Percentiles rank a stretch among this genome's conserved stretches.
These are phyloP conservation scores for Fukomys damarensis DNA, from an alignment of 2,113 vertebrate genomes.

Conservation along the genomic window DNA sequence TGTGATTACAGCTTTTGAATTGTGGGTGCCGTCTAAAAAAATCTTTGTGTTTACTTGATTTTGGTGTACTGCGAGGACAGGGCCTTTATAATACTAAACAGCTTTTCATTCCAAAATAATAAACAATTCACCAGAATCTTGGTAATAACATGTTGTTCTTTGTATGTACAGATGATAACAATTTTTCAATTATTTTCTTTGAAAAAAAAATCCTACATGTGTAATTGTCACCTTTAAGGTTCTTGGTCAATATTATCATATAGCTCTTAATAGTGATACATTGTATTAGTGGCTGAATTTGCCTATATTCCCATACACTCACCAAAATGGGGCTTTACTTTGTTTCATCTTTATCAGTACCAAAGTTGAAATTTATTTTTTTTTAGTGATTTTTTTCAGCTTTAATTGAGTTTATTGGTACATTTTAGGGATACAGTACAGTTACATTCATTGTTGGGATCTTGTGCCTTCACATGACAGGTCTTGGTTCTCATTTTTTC, in stretches of 20 bases:
- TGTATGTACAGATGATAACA: neutral
- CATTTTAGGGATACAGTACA: too few relatives aligned
- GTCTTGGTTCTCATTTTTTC: too few relatives aligned
- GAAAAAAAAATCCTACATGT: neutral
- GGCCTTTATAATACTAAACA: conserved; percentile 45
- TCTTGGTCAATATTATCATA: neutral
- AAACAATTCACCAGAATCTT: conserved; percentile 64
- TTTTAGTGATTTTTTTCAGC: too few relatives aligned
- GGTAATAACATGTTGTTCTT: neutral
- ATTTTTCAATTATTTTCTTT: conserved; percentile 50
- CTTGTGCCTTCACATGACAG: too few relatives aligned
- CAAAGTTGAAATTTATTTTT: neutral
- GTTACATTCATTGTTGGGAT: too few relatives aligned
- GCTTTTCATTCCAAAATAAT: conserved; percentile 62
- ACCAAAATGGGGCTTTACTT: neutral
- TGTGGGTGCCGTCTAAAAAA: conserved; percentile 39
- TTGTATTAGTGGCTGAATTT: neutral
- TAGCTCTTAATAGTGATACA: neutral
- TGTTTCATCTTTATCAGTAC: neutral
- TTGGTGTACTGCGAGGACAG: conserved; percentile 54
- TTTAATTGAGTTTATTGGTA: too few relatives aligned
- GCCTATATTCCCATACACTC: neutral
- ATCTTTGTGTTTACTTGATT: conserved; percentile 61
- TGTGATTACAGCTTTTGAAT: conserved; percentile 63
- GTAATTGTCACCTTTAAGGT: conserved; percentile 10